Percentiles rank a stretch among this genome's conserved stretches.
Conservation (phyloP, 1,140 invertebrate species). For the Schlechtendalia chinensis region DNA sequence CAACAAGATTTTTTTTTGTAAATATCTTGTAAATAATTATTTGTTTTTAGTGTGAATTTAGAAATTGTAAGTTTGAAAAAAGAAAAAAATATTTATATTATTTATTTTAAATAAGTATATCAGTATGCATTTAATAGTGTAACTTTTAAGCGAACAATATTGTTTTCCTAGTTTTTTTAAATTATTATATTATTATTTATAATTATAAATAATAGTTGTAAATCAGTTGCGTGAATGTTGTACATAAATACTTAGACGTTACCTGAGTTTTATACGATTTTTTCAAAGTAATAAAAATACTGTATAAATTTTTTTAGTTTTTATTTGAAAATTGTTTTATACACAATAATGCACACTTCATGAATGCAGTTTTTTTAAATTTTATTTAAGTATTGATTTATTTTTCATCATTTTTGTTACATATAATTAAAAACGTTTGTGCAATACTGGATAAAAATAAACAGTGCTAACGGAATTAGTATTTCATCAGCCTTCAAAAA, state of each 20-base stretch:
- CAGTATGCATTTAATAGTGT: slow-evolving; percentile 47
- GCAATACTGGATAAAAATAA: slow-evolving; percentile 35
- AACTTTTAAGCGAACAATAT: slow-evolving; percentile 46
- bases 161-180: slow-evolving; percentile 49
- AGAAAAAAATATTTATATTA: not conserved
- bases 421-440: slow-evolving; percentile 21
- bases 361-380: slow-evolving; percentile 16
- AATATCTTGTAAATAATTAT: slow-evolving; percentile 26
- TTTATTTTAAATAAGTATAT: slow-evolving; percentile 47
- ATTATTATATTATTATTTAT: slow-evolving; percentile 29
- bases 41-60: slow-evolving; percentile 47
- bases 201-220: slow-evolving; percentile 34
- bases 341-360: slow-evolving; percentile 31
- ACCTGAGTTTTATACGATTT: slow-evolving; percentile 50
- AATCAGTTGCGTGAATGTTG: slow-evolving; percentile 44
- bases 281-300: slow-evolving; percentile 42
- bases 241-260: slow-evolving; percentile 50
- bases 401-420: slow-evolving; percentile 40
- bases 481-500: slow-evolving; percentile 26
- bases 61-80: slow-evolving; percentile 3
- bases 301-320: slow-evolving; percentile 44
- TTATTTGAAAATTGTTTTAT: slow-evolving; percentile 46
- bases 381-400: slow-evolving; percentile 36
- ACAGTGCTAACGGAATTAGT: slow-evolving; percentile 16
- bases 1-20: slow-evolving; percentile 18